These are phyloP conservation scores for Gallinago paraguaiae DNA, from an alignment of 2,113 vertebrate genomes.

Conservation along the genomic window DNA sequence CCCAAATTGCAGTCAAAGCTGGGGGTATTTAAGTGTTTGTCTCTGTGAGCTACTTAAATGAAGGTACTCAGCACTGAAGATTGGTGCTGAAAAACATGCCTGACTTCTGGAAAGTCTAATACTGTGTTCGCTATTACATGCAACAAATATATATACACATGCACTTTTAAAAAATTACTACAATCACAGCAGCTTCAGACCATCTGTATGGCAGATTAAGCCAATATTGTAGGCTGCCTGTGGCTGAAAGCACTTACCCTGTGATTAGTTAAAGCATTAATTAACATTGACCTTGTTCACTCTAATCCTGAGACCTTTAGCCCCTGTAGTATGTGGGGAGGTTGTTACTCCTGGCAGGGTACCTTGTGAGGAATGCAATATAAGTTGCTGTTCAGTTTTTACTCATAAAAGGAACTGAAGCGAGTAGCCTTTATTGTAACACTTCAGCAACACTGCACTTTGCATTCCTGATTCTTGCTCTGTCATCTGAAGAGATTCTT, in stretches of 20 bases:
- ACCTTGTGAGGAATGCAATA: background rate
- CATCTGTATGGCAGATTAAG: background rate
- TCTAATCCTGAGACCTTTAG: constrained; percentile 52
- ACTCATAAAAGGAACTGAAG: constrained; percentile 5
- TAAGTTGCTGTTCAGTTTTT: background rate
- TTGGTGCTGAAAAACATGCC: background rate
- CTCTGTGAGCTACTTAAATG: background rate
- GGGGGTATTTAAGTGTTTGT: background rate
- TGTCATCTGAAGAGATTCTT: background rate
- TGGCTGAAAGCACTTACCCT: constrained; percentile 55
- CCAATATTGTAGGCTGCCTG: background rate
- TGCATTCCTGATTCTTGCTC: background rate
- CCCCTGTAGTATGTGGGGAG: background rate
- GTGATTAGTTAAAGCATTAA: constrained; percentile 54
- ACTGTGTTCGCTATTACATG: background rate
- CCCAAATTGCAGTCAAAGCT: background rate
- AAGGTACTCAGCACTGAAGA: background rate
- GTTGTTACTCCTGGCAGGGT: background rate
- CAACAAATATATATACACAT: background rate
- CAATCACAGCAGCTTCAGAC: background rate
- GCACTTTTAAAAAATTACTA: background rate
- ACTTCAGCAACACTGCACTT: background rate
- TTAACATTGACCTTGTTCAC: constrained; percentile 63
- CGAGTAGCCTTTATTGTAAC: background rate
- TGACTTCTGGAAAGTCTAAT: background rate